Evolutionary conservation across 2,888 invertebrate species (phyloP).

Genomic region (Drosophila cyrtoloma): DNA sequence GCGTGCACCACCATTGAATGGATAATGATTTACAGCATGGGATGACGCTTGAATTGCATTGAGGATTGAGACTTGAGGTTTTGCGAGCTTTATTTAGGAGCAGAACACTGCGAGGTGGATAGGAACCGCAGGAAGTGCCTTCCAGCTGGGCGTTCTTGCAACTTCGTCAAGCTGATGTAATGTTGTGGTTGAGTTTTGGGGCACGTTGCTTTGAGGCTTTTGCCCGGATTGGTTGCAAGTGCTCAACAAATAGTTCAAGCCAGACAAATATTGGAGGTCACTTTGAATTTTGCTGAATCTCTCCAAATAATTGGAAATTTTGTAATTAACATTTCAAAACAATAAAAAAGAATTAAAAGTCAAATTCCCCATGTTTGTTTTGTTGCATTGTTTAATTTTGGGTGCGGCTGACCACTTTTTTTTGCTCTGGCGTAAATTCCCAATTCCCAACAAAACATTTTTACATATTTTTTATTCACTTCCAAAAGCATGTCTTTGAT

Average conservation of each 20-base stretch:
- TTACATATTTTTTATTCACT: slow-evolving; percentile 43
- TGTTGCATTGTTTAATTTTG: slow-evolving; percentile 17
- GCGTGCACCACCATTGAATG: slow-evolving; percentile 32
- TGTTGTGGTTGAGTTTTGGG: slow-evolving; percentile 72
- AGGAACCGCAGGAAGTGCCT: slow-evolving; percentile 56
- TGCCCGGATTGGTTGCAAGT: slow-evolving; percentile 24
- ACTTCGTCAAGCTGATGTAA: slow-evolving; percentile 66
- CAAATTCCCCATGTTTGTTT: slow-evolving; percentile 39
- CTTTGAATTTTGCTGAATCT: slow-evolving; percentile 25
- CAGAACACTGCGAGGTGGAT: background rate
- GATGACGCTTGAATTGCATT: slow-evolving; percentile 29
- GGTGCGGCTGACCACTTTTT: slow-evolving; percentile 31
- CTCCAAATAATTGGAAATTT: slow-evolving; percentile 58
- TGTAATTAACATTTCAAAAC: slow-evolving; percentile 33
- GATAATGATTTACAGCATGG: slow-evolving; percentile 58
- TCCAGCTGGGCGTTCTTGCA: slow-evolving; percentile 52
- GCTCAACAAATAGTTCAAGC: slow-evolving; percentile 62
- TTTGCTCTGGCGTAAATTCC: slow-evolving; percentile 70
- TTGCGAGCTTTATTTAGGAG: slow-evolving; percentile 18
- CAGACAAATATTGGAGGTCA: slow-evolving; percentile 18
- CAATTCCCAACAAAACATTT: slow-evolving; percentile 68
- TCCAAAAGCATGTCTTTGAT: slow-evolving; percentile 78
- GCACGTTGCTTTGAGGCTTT: slow-evolving; percentile 79
- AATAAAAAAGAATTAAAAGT: slow-evolving; percentile 20
- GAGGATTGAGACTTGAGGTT: slow-evolving; percentile 40